Conservation (phyloP, 2,797 vertebrate genomes). For the Poeciliopsis gracilis region DNA sequence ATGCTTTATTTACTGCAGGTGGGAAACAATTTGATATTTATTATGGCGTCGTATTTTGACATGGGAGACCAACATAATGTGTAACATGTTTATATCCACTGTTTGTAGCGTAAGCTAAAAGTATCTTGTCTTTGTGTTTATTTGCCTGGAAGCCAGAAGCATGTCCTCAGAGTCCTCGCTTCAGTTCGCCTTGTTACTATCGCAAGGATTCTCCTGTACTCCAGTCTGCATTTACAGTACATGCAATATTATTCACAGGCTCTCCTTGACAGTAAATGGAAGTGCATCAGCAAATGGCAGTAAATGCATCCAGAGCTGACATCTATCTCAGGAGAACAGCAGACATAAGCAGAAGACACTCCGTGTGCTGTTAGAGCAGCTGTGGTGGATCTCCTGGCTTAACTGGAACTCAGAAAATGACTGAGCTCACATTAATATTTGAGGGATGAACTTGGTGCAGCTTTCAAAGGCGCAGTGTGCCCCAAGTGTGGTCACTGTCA, state of each 20-base stretch:
- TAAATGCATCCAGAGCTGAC: constrained; percentile 58
- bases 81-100: not conserved
- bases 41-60: not conserved
- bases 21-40: not conserved
- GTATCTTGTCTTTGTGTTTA: constrained; percentile 11
- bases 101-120: constrained; percentile 14
- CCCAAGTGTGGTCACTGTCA: constrained; percentile 21
- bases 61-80: not conserved
- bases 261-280: constrained; percentile 49
- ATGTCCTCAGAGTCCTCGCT: constrained; percentile 15
- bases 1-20: not conserved
- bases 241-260: constrained; percentile 17
- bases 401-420: constrained; percentile 46
- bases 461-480: constrained; percentile 35
- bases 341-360: constrained; percentile 44
- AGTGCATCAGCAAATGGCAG: constrained; percentile 52
- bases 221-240: constrained; percentile 18
- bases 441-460: constrained; percentile 30
- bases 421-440: constrained; percentile 55
- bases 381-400: constrained; percentile 15
- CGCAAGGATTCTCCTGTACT: constrained; percentile 10
- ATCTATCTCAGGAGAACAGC: constrained; percentile 48
- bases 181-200: constrained; percentile 7
- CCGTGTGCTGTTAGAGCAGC: constrained; percentile 41
- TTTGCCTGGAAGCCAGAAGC: constrained; percentile 30